A percentile compares a stretch with the other conserved stretches of the same genome.
These are phyloP conservation scores for Amblyraja radiata DNA, from an alignment of 2,797 vertebrate species.

Conservation along the genomic window DNA sequence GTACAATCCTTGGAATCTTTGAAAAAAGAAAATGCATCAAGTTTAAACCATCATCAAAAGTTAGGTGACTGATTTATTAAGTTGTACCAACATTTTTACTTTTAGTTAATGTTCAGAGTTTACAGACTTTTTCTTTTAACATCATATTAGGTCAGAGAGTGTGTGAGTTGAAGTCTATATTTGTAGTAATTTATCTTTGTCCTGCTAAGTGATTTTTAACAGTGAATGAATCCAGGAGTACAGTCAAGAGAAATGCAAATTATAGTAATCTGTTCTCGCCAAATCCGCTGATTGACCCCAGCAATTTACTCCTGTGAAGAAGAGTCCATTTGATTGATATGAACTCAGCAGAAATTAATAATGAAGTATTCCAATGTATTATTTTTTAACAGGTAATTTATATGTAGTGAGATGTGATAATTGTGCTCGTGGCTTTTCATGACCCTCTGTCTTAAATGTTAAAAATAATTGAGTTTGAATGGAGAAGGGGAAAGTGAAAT, in stretches of 20 bases:
- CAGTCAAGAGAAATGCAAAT: not conserved
- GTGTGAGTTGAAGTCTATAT: no score
- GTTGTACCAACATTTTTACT: not conserved
- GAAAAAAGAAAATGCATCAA: not conserved
- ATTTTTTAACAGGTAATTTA: not conserved
- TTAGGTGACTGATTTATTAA: no score
- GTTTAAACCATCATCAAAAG: not conserved
- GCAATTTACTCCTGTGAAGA: not conserved
- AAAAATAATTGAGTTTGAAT: no score
- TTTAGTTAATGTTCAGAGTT: not conserved
- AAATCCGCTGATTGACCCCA: not conserved
- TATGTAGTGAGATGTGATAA: not conserved
- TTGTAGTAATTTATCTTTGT: no score
- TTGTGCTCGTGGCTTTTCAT: not conserved
- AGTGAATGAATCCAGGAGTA: not conserved
- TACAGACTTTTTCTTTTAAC: not conserved
- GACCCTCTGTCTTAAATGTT: not conserved
- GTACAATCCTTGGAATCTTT: not conserved
- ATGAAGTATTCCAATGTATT: not conserved
- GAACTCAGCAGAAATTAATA: not conserved
- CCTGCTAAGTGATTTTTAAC: no score
- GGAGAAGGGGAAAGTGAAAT: no score
- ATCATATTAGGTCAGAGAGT: not conserved
- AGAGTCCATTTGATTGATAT: not conserved
- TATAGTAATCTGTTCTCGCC: not conserved